Conservation (phyloP, 2,113 vertebrate species). For the Lota lota region DNA sequence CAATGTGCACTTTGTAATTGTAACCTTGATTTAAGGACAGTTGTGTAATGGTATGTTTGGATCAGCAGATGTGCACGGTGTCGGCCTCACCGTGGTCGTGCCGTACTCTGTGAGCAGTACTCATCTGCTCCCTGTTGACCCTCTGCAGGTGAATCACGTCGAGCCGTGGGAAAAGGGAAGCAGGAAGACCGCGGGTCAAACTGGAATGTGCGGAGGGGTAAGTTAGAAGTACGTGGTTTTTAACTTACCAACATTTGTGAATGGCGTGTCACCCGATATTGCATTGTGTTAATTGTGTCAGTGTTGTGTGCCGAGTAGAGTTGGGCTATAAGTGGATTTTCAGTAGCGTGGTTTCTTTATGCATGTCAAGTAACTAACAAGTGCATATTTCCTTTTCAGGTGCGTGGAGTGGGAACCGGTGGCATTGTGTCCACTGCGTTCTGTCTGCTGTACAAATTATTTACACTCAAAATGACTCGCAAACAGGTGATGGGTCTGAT, state of each 20-base stretch:
- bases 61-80: too few relatives aligned
- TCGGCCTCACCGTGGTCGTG: too few relatives aligned
- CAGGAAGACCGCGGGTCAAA: slow-evolving; percentile 97
- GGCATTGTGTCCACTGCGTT: slow-evolving; percentile 98
- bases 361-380: neutral
- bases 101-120: too few relatives aligned
- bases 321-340: neutral
- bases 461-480: slow-evolving; percentile 96
- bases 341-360: neutral
- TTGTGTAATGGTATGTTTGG: too few relatives aligned
- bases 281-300: neutral
- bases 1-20: too few relatives aligned
- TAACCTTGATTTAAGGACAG: too few relatives aligned
- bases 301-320: neutral
- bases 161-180: slow-evolving; percentile 99
- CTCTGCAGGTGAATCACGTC: slow-evolving; percentile 85
- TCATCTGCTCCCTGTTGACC: neutral
- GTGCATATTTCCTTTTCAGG: slow-evolving; percentile 64
- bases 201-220: slow-evolving; percentile 99
- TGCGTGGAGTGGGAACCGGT: slow-evolving; percentile 96
- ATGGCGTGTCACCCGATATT: neutral
- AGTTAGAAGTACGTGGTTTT: slow-evolving; percentile 99
- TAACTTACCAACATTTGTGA: slow-evolving; percentile 62
- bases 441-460: slow-evolving; percentile 97
- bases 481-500: slow-evolving; percentile 99